A percentile compares a stretch with the other conserved stretches of the same genome.
Evolutionary conservation across 2,888 invertebrate genomes (phyloP).

Genomic region (Masnerella sp.): DNA sequence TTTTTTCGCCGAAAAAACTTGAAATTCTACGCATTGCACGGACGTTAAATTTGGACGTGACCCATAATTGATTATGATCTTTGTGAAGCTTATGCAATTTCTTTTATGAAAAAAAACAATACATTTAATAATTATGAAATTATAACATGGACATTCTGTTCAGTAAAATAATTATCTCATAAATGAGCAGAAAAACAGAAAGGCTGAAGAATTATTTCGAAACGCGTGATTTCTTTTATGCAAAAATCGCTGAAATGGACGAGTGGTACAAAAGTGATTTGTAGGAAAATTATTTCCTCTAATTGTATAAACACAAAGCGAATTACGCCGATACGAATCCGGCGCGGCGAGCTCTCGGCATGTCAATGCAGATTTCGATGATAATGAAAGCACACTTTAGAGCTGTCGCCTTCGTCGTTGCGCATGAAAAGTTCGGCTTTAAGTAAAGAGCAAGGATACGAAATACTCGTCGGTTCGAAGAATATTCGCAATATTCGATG

Average conservation of each 20-base stretch:
- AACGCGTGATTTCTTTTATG: slow-evolving; percentile 5
- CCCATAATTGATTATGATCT: no score
- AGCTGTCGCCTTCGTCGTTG: slow-evolving; percentile 22
- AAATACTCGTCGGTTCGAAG: slow-evolving; percentile 37
- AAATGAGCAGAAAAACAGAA: no score
- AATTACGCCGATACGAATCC: slow-evolving; percentile 18
- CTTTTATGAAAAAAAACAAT: no score
- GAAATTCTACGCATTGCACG: no score
- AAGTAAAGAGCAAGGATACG: slow-evolving; percentile 50
- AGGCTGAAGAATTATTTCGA: slow-evolving; percentile 1
- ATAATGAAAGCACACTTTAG: slow-evolving; percentile 45
- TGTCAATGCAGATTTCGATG: slow-evolving; percentile 30
- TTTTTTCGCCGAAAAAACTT: no score
- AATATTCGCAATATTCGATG: slow-evolving; percentile 55
- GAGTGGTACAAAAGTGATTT: not conserved
- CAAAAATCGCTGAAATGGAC: not conserved
- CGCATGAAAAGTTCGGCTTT: slow-evolving; percentile 45
- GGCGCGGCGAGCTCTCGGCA: not conserved
- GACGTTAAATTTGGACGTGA: no score
- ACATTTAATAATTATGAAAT: no score
- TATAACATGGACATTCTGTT: no score
- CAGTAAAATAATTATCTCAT: no score
- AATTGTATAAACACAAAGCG: slow-evolving; percentile 32
- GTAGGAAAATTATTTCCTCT: slow-evolving; percentile 25
- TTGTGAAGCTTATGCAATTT: no score